Evolutionary conservation across 2,113 vertebrate species (phyloP).

Genomic region (Mormoops blainvillei): DNA sequence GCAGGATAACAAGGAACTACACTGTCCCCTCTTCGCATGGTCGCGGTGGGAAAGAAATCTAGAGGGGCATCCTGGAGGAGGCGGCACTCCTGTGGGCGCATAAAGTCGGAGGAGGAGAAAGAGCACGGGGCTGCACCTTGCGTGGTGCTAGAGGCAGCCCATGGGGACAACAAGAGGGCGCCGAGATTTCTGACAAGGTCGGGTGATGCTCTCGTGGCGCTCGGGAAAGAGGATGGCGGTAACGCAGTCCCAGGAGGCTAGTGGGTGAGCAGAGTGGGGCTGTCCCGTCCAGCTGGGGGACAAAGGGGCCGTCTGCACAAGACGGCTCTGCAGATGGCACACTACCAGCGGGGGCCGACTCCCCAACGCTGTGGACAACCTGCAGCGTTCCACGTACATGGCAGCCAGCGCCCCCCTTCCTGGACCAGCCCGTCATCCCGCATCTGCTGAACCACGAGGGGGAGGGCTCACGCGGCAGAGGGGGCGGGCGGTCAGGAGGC

Average conservation of each 20-base stretch:
- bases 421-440: not conserved
- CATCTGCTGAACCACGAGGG: not conserved
- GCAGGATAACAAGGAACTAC: not conserved
- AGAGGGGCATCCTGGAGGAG: not conserved
- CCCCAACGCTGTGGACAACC: too few species aligned
- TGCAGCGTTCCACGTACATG: not conserved
- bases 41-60: not conserved
- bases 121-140: not conserved
- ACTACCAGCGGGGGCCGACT: not conserved
- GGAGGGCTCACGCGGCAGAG: too few species aligned
- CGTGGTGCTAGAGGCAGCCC: not conserved
- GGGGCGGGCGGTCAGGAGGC: not conserved
- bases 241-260: fast-evolving
- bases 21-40: fast-evolving
- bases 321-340: not conserved
- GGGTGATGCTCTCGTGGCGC: fast-evolving
- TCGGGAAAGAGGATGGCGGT: not conserved
- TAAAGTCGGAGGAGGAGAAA: fast-evolving
- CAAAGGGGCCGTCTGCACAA: not conserved
- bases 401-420: not conserved
- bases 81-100: fast-evolving
- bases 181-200: not conserved
- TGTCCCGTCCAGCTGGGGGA: not conserved
- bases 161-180: not conserved
- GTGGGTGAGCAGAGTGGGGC: fast-evolving